phyloP scores from a whole-genome alignment of 1,140 invertebrate genomes.

The Cydia strobilella region DNA sequence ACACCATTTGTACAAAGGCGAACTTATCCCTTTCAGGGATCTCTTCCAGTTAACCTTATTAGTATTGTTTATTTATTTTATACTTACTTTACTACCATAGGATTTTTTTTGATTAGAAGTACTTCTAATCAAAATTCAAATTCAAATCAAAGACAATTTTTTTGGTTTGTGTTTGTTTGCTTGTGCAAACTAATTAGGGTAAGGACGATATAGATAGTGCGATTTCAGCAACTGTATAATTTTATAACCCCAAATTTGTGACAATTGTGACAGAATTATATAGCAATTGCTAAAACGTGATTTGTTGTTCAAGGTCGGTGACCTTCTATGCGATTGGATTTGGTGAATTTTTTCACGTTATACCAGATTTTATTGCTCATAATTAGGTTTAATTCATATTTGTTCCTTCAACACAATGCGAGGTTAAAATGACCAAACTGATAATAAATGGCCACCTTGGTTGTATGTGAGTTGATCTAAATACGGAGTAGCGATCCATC shows the following conservation, averaged over 20 bases:
- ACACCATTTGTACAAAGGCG: no score
- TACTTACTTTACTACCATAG: no score
- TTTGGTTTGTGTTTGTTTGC: no score
- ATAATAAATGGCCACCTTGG: slow-evolving; percentile 14
- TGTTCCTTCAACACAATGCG: slow-evolving; percentile 19
- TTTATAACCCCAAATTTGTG: slow-evolving; percentile 64
- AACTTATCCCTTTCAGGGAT: no score
- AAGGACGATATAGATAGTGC: slow-evolving; percentile 34
- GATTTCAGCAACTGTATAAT: slow-evolving; percentile 61
- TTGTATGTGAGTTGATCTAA: slow-evolving; percentile 8
- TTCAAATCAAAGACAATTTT: no score
- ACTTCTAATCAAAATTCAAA: no score
- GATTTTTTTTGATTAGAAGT: no score
- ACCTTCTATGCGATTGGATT: slow-evolving; percentile 41
- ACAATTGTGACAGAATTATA: slow-evolving; percentile 53
- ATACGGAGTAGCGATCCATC: slow-evolving; percentile 44
- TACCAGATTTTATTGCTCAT: slow-evolving; percentile 47
- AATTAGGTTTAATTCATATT: slow-evolving; percentile 45
- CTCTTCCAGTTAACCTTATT: no score
- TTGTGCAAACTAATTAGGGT: no score
- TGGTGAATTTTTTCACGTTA: slow-evolving; percentile 38
- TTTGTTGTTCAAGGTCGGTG: slow-evolving; percentile 43
- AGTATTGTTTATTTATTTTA: no score
- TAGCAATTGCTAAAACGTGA: slow-evolving; percentile 47
- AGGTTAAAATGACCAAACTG: neutral